Conservation (phyloP, 2,113 vertebrate species). For the Bungarus multicinctus region DNA sequence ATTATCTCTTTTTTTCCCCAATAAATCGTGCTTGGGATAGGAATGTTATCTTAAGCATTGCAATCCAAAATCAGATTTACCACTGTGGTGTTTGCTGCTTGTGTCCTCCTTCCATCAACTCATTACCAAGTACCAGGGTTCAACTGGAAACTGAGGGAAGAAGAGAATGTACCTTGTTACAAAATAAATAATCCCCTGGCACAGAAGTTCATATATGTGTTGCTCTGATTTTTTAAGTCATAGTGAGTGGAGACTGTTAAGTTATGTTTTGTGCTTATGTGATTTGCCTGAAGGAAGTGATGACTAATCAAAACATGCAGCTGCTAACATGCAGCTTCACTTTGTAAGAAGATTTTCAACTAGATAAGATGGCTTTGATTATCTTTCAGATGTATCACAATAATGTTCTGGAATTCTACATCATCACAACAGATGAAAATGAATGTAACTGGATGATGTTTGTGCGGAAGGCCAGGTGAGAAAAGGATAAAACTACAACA, state of each 20-base stretch:
- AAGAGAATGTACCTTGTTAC: neutral
- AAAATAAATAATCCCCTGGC: neutral
- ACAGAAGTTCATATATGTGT: neutral
- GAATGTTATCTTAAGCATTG: neutral
- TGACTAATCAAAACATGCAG: neutral
- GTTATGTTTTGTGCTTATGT: neutral
- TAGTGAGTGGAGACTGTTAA: neutral
- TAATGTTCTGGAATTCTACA: constrained; percentile 86
- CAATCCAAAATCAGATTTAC: neutral
- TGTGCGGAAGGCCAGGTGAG: constrained; percentile 90
- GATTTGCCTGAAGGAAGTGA: neutral
- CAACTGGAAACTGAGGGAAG: constrained; percentile 11
- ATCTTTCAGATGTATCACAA: constrained; percentile 86
- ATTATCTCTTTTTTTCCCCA: neutral
- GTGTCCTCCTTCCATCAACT: neutral
- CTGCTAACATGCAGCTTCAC: neutral
- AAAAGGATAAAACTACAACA: neutral
- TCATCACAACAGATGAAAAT: constrained; percentile 90
- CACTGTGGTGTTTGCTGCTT: neutral
- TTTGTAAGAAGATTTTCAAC: neutral
- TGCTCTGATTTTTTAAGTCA: neutral
- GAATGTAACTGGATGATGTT: constrained; percentile 99
- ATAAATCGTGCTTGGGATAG: neutral
- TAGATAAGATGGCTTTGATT: neutral
- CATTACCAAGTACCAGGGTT: neutral